Evolutionary conservation across 2,113 vertebrate species (phyloP).

Genomic region (Athene cunicularia): DNA sequence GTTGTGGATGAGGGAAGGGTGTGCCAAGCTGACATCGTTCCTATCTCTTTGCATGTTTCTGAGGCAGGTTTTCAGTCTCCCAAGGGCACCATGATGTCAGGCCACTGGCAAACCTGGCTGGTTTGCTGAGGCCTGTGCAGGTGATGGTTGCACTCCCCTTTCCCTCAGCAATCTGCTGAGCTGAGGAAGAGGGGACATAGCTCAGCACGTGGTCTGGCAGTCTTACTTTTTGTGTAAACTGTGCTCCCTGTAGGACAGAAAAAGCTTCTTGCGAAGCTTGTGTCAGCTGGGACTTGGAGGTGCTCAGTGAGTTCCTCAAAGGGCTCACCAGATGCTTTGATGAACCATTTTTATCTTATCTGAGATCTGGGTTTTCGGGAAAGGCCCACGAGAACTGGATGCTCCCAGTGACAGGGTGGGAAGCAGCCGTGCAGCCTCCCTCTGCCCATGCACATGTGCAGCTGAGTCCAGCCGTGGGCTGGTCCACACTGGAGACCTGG

Average conservation of each 20-base stretch:
- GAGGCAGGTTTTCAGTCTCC: neutral
- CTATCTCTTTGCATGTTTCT: neutral
- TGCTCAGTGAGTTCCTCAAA: neutral
- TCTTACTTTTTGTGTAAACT: neutral
- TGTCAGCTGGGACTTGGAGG: neutral
- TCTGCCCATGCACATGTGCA: neutral
- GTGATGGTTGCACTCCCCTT: neutral
- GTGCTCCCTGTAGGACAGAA: neutral
- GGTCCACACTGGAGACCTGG: neutral
- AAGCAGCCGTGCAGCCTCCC: neutral
- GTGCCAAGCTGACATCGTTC: neutral
- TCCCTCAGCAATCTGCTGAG: neutral
- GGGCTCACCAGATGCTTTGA: neutral
- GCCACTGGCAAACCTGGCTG: neutral
- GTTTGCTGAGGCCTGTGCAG: neutral
- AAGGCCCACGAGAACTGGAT: rapidly evolving
- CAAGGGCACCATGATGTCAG: neutral
- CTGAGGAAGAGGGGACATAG: neutral
- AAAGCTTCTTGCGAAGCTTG: neutral
- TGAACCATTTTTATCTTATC: neutral
- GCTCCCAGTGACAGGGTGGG: neutral
- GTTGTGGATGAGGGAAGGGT: neutral
- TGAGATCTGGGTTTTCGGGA: neutral
- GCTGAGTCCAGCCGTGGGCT: neutral
- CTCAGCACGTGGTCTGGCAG: neutral